These are phyloP conservation scores for Dryadula phaetusa DNA, from an alignment of 2,888 invertebrate species.

Conservation along the genomic window DNA sequence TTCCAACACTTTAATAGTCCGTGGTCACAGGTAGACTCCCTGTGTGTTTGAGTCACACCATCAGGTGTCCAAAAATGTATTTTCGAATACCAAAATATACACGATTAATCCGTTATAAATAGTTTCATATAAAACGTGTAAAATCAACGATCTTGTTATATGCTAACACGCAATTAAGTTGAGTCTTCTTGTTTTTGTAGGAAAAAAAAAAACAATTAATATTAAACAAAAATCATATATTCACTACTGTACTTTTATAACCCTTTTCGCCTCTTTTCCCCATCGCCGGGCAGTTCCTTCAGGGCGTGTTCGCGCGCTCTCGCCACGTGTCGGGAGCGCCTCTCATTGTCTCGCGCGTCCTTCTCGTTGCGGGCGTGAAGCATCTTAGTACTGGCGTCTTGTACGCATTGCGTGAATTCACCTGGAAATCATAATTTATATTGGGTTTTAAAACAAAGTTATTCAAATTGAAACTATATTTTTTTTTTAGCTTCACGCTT, in stretches of 20 bases:
- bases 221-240: not conserved
- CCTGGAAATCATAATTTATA: constrained; percentile 50
- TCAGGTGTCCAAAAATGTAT: too few species aligned
- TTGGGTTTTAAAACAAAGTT: not conserved
- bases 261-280: not conserved
- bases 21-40: too few species aligned
- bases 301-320: constrained; percentile 68
- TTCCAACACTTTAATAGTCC: too few species aligned
- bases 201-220: not conserved
- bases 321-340: constrained; percentile 63
- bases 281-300: constrained; percentile 43
- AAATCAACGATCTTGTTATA: too few species aligned
- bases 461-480: too few species aligned
- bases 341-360: constrained; percentile 64
- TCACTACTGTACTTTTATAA: not conserved
- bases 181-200: too few species aligned
- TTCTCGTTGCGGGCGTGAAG: constrained; percentile 61
- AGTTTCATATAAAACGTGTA: too few species aligned
- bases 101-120: too few species aligned
- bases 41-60: too few species aligned
- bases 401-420: constrained; percentile 68
- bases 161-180: too few species aligned
- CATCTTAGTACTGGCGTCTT: constrained; percentile 57
- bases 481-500: not conserved
- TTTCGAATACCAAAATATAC: too few species aligned